A percentile compares a stretch with the other conserved stretches of the same genome.
These are phyloP conservation scores for Marronus borbonicus DNA, from an alignment of 2,888 invertebrate genomes.

Conservation along the genomic window DNA sequence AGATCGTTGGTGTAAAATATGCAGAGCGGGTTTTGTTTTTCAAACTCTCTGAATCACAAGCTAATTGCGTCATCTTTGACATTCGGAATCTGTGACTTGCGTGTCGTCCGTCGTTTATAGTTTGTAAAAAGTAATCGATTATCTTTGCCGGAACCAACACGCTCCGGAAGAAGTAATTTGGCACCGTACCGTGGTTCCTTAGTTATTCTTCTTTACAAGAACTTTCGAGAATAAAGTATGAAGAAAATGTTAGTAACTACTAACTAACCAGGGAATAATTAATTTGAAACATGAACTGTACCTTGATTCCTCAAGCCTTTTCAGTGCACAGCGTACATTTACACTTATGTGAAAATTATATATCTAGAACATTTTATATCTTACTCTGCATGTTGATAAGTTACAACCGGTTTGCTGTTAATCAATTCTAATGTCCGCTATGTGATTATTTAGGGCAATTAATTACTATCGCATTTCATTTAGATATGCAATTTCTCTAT, in stretches of 20 bases:
- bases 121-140: background rate
- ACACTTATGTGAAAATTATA: background rate
- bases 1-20: constrained; percentile 33
- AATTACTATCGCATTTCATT: constrained; percentile 33
- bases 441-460: constrained; percentile 20
- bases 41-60: constrained; percentile 31
- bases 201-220: no score
- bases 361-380: background rate
- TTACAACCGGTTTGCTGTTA: constrained; percentile 30
- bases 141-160: background rate
- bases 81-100: constrained; percentile 23
- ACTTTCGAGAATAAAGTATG: no score
- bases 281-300: no score
- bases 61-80: constrained; percentile 36
- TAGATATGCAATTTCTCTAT: constrained; percentile 14
- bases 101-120: background rate
- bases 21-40: constrained; percentile 39
- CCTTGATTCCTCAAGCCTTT: no score
- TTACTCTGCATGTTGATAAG: constrained; percentile 15
- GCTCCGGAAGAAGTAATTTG: background rate
- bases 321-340: background rate
- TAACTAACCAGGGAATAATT: no score
- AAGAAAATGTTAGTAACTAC: no score
- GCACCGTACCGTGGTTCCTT: no score
- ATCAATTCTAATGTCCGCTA: constrained; percentile 25